These are phyloP conservation scores for Amphimallon solstitiale DNA, from an alignment of 2,888 invertebrate genomes.

Conservation along the genomic window DNA sequence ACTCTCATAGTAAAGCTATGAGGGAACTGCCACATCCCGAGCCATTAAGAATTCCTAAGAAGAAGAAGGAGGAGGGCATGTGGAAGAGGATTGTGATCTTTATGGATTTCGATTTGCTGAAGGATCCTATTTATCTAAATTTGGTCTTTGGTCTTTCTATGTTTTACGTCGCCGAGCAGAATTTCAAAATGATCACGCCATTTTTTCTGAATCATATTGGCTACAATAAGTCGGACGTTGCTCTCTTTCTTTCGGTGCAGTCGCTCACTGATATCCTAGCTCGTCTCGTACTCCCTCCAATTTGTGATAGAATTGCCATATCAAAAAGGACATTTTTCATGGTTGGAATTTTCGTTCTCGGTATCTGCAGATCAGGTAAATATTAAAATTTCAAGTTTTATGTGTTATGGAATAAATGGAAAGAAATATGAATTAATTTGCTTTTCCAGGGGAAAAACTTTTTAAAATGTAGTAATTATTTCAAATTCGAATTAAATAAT, in stretches of 20 bases:
- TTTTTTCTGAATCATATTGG: conserved; percentile 74
- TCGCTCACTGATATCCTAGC: conserved; percentile 80
- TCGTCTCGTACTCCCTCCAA: conserved; percentile 76
- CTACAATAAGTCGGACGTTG: conserved; percentile 74
- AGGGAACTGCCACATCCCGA: conserved; percentile 50
- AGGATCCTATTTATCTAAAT: conserved; percentile 78
- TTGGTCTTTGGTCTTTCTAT: conserved; percentile 77
- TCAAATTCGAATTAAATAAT: too few relatives aligned
- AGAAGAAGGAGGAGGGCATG: conserved; percentile 52
- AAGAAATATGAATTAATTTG: conserved; percentile 20
- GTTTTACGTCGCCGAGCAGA: conserved; percentile 80
- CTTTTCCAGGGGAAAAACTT: too few relatives aligned
- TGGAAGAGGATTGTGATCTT: conserved; percentile 68
- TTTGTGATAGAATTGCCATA: conserved; percentile 73
- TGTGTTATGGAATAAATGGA: conserved; percentile 20
- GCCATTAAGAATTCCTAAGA: conserved; percentile 50
- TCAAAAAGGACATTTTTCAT: conserved; percentile 79
- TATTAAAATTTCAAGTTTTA: conserved; percentile 45
- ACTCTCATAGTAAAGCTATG: conserved; percentile 54
- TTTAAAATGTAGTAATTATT: too few relatives aligned
- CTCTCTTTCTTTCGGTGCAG: conserved; percentile 78
- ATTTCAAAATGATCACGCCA: conserved; percentile 78
- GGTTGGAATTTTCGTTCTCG: conserved; percentile 76
- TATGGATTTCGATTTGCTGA: conserved; percentile 77
- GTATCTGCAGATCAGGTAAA: conserved; percentile 78